Evolutionary conservation across 2,888 invertebrate genomes (phyloP), one percentile per base, ranked within the genome.

Genomic region (Anoplius nigerrimus): DNA sequence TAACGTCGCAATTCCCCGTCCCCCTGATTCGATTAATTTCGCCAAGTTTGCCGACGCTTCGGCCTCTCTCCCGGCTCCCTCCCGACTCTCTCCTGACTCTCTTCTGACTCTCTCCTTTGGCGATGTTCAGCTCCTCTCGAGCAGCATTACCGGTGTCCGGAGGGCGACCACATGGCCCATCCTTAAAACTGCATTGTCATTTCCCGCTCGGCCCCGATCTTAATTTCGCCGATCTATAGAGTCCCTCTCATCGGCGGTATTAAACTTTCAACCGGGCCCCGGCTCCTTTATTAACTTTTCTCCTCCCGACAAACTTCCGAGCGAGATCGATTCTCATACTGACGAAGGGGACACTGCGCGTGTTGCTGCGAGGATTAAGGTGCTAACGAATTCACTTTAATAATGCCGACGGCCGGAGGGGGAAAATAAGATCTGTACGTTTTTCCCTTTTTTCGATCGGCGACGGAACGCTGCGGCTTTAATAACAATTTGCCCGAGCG

Each of bases 161-260:
- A n/a, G 34, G 11, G 4, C 61, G 21, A 43, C 62, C 71, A 65
- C 56, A 61, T 53, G 62, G 67, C 62, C 55, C 53, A 58, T 70
- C 73, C 71, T 73, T 69, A 73, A 71, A 78, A 76, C 62, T 69
- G 71, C 71, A 78, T 78, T 72, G 73, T 74, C 76, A 63, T 78
- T 74, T 62, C 57, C 34, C 65, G 60, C 64, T 24, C 45, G 63
- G 68, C 18, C n/a, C 24, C 43, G 62, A 72, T 74, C 69, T 70
- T 78, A 75, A 76, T 78, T 78, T 65, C 70, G 27, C 22, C 53
- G 65, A 76, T 78, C 71, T 74, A 60, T 65, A 65, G 69, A 74
- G 68, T 56, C 54, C 69, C 71, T 73, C 71, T 73, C 67, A 59
- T 77, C 75, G 61, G 46, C 68, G 64, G 6, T 21, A 69, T 64